Base-by-base conservation (phyloP, 1,140 invertebrate genomes). In the Acromyrmex echinatior region DNA sequence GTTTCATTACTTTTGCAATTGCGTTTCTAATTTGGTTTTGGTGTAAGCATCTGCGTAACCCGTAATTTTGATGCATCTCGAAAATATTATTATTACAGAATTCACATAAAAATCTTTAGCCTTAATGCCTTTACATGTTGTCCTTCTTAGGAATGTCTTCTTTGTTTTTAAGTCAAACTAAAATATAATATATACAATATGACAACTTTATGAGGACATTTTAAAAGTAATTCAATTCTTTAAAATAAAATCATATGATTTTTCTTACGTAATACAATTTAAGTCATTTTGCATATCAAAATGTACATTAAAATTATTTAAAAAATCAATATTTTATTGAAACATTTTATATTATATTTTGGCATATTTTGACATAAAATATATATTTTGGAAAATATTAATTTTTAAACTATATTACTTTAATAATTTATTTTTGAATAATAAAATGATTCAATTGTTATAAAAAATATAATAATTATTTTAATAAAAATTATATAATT, bases 111-210 rank as follows among this genome's bases (percentile, higher is more conserved):
- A 96, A 94, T 97, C 97, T 39, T 96, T 96, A 25, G 97, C 93
- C 16, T 95, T 95, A 18, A 98, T 93, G 51, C 96, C 97, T 71
- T 97, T 96, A 51, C 97, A 97, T 95, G 97, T 97, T 6, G 97
- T 97, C 90, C 98, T 96, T 90, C 97, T 97, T 63, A 99, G 94
- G 95, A 99, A 99, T 1, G 96, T 96, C 93, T 97, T 97, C 71
- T 96, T 96, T 84, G 96, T 97, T 91, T 97, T 97, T 65, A 97
- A 93, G 93, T 98, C 98, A 95, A 96, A 98, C 98, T 98, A 94
- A 58, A 96, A 96, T 70, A n/a, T 18, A 45, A 18, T 14, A 45
- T 12, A 35, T 2, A 6, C 0, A 68, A 60, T 68, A 68, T 66
- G 9, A 0, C 16, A 63, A 31, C 14, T 18, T 31, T 35, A 39